These are phyloP conservation scores for Geotrypetes seraphini DNA, from an alignment of 2,797 vertebrate genomes.

Conservation along the genomic window DNA sequence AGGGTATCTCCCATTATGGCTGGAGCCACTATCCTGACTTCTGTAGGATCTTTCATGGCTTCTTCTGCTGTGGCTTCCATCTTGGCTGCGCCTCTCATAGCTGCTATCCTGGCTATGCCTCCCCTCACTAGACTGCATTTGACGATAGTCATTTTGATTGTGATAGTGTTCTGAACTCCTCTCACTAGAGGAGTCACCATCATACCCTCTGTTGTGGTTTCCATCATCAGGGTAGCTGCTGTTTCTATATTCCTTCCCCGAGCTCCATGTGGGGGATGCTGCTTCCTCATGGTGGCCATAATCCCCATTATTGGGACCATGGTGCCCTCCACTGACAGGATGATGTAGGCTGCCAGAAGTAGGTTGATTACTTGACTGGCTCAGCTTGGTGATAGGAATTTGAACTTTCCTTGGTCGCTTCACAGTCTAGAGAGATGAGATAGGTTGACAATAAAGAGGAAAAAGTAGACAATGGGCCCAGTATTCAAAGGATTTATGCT, in stretches of 20 bases:
- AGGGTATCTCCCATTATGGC: background rate
- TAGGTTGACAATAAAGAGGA: background rate
- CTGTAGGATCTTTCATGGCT: no score
- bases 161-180: slow-evolving; percentile 46
- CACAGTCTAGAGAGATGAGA: slow-evolving; percentile 62
- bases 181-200: slow-evolving; percentile 70
- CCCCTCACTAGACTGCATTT: background rate
- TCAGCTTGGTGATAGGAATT: slow-evolving; percentile 47
- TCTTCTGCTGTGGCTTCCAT: no score
- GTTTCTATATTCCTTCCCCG: background rate
- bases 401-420: slow-evolving; percentile 78
- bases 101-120: slow-evolving; percentile 19
- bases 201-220: slow-evolving; percentile 41
- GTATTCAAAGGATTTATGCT: no score
- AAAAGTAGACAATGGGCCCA: no score
- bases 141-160: background rate
- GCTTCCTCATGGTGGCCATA: background rate
- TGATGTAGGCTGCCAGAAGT: background rate
- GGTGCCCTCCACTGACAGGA: fast-evolving
- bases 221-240: slow-evolving; percentile 21
- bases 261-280: background rate
- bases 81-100: slow-evolving; percentile 3
- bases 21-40: slow-evolving; percentile 6
- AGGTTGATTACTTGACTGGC: background rate
- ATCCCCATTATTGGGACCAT: slow-evolving; percentile 3